Evolutionary conservation across 1,140 invertebrate species (phyloP).

Genomic region (Ectropis grisescens): DNA sequence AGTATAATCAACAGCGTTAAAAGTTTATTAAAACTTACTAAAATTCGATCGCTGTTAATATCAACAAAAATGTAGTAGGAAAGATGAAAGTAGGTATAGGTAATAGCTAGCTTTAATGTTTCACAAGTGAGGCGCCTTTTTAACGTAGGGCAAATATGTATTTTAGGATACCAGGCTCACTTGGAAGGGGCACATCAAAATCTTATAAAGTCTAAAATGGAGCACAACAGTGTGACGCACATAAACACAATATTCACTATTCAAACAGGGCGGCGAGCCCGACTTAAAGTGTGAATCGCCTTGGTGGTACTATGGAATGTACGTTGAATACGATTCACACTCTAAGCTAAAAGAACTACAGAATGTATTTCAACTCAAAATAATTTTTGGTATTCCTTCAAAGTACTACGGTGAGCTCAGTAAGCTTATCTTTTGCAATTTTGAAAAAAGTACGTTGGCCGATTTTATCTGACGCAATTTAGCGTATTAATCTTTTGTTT

Average conservation of each 20-base stretch:
- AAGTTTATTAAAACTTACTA: too few species aligned
- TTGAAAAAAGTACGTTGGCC: too few species aligned
- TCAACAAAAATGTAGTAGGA: slow-evolving; percentile 22
- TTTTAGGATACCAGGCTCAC: slow-evolving; percentile 42
- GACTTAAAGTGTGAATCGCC: slow-evolving; percentile 16
- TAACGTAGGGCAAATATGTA: slow-evolving; percentile 23
- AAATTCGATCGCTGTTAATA: slow-evolving; percentile 1
- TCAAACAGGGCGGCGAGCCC: slow-evolving; percentile 39
- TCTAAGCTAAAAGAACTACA: too few species aligned
- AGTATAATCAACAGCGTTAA: too few species aligned
- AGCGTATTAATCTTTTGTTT: too few species aligned
- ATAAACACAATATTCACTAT: slow-evolving; percentile 62
- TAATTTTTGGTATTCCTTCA: too few species aligned
- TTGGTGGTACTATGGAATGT: too few species aligned
- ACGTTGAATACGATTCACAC: too few species aligned
- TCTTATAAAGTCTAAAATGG: slow-evolving; percentile 53
- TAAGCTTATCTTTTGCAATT: too few species aligned
- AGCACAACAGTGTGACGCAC: slow-evolving; percentile 66
- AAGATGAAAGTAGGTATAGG: slow-evolving; percentile 29
- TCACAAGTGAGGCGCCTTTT: slow-evolving; percentile 68
- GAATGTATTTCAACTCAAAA: too few species aligned
- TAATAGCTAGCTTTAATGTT: slow-evolving; percentile 40
- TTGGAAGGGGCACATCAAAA: slow-evolving; percentile 47
- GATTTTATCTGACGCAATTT: too few species aligned
- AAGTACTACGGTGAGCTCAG: too few species aligned